These are phyloP conservation scores for Leucoraja ocellata DNA, from an alignment of 2,797 vertebrate genomes.

Conservation along the genomic window DNA sequence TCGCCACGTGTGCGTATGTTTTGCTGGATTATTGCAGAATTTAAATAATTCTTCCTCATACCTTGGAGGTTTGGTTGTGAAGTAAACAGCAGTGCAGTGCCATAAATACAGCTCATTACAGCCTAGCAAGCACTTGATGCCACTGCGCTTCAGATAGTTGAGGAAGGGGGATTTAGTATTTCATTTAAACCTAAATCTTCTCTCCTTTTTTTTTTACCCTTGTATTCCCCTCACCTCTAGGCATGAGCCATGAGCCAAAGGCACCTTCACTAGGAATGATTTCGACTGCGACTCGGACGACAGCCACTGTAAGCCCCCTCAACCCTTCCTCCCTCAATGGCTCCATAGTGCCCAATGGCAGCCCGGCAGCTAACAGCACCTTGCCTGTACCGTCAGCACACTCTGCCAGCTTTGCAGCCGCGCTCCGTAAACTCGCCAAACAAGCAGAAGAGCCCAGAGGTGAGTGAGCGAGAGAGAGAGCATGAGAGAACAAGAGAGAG, in stretches of 20 bases:
- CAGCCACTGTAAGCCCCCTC: constrained; percentile 94
- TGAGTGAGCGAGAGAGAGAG: constrained; percentile 54
- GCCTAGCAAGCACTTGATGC: neutral
- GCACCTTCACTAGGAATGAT: constrained; percentile 98
- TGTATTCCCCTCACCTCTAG: constrained; percentile 55
- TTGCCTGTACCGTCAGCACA: constrained; percentile 78
- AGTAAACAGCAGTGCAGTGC: neutral
- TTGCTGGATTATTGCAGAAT: neutral
- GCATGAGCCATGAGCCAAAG: constrained; percentile 99
- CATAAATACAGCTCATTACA: neutral
- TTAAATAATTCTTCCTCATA: neutral
- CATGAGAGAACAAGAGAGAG: no score
- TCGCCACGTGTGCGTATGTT: no score
- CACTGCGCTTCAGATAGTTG: neutral
- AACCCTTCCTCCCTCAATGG: constrained; percentile 91
- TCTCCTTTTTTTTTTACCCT: constrained; percentile 52
- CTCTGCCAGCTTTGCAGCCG: constrained; percentile 90
- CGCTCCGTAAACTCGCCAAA: constrained; percentile 96
- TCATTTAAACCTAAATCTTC: constrained; percentile 23
- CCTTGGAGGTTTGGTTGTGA: neutral
- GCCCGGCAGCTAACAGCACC: constrained; percentile 72
- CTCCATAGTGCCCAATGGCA: constrained; percentile 95
- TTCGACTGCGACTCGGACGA: constrained; percentile 92
- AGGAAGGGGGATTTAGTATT: neutral
- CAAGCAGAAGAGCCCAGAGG: constrained; percentile 97